Percentiles rank a stretch among this genome's conserved stretches.
These are phyloP conservation scores for Tiliqua scincoides DNA, from an alignment of 2,113 vertebrate species.

Conservation along the genomic window DNA sequence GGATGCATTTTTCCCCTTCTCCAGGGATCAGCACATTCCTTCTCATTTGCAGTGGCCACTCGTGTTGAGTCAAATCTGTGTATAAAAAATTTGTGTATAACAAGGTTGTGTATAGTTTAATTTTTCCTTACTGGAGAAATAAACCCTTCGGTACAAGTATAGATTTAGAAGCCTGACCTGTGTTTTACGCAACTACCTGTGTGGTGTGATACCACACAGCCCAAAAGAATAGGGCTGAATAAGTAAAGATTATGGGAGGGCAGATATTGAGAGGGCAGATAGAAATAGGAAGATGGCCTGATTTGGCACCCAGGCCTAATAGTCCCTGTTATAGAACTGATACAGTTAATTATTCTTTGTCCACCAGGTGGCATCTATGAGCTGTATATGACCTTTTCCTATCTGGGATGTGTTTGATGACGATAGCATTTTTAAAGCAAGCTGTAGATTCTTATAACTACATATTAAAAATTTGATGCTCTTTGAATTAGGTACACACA, in stretches of 20 bases:
- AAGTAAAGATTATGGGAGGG: neutral
- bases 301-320: too few species aligned
- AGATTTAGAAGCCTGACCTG: neutral
- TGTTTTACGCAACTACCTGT: neutral
- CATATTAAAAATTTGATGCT: neutral
- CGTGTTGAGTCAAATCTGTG: too few species aligned
- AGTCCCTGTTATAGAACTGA: neutral
- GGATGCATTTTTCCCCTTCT: too few species aligned
- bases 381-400: neutral
- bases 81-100: too few species aligned
- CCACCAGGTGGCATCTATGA: constrained; percentile 8
- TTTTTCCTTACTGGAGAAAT: neutral
- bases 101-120: neutral
- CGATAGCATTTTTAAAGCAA: neutral
- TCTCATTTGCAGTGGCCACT: too few species aligned
- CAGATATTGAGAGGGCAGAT: neutral
- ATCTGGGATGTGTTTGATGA: neutral
- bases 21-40: too few species aligned
- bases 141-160: neutral
- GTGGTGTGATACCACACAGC: neutral
- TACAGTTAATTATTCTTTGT: neutral
- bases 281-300: neutral
- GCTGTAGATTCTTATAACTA: neutral
- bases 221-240: neutral
- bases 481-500: neutral